These are phyloP conservation scores for Harpegnathos saltator DNA, from an alignment of 1,140 invertebrate genomes.

Conservation along the genomic window DNA sequence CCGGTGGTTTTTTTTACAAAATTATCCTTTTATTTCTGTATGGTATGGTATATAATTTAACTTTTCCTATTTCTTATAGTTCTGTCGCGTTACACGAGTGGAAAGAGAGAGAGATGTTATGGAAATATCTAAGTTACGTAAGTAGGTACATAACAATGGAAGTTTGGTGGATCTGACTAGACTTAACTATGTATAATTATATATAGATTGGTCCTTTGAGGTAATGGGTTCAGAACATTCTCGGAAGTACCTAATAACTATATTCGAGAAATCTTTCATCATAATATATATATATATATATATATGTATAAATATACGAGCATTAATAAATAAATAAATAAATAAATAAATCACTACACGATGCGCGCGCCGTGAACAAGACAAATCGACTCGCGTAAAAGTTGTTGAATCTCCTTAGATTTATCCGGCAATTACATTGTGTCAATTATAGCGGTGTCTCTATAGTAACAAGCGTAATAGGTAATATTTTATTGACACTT, in stretches of 20 bases:
- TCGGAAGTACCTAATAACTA: slow-evolving; percentile 26
- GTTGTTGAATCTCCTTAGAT: slow-evolving; percentile 3
- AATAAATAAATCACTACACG: slow-evolving; percentile 39
- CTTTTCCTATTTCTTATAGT: background rate
- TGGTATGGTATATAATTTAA: slow-evolving; percentile 12
- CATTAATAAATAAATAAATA: slow-evolving; percentile 35
- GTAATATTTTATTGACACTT: slow-evolving; percentile 17
- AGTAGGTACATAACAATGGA: slow-evolving; percentile 46
- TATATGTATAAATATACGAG: background rate
- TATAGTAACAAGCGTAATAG: slow-evolving; percentile 39
- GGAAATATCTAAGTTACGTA: background rate
- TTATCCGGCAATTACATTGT: slow-evolving; percentile 16
- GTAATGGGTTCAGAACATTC: slow-evolving; percentile 46
- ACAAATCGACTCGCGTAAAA: slow-evolving; percentile 26
- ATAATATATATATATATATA: background rate
- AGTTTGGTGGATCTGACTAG: slow-evolving; percentile 71
- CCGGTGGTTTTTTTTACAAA: background rate
- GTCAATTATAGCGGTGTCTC: background rate
- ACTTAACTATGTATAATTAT: slow-evolving; percentile 63
- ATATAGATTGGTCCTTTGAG: slow-evolving; percentile 75
- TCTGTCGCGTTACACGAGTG: background rate
- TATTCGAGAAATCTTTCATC: slow-evolving; percentile 20
- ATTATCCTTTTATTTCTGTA: background rate
- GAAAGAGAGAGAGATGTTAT: slow-evolving; percentile 14
- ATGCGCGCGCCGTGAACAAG: background rate